A percentile compares a stretch with the other conserved stretches of the same genome.
These are phyloP conservation scores for Acropternis orthonyx DNA, from an alignment of 2,797 vertebrate species.

Conservation along the genomic window DNA sequence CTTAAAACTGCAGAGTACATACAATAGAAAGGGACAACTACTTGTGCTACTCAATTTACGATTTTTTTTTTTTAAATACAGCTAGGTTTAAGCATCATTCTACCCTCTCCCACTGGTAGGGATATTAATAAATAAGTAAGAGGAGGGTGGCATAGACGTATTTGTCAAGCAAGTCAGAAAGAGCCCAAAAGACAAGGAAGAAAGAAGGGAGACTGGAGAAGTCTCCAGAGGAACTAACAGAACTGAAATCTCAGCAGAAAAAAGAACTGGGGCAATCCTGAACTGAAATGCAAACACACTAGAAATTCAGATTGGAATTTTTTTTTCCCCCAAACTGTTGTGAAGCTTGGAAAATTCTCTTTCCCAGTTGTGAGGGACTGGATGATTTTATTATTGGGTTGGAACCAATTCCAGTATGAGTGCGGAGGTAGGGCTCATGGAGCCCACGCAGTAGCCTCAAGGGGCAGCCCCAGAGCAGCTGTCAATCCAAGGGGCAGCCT, in stretches of 20 bases:
- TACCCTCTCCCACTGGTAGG: background rate
- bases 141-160: background rate
- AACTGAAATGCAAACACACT: background rate
- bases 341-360: background rate
- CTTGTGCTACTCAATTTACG: background rate
- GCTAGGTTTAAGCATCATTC: background rate
- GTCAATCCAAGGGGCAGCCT: background rate
- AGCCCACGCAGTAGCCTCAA: background rate
- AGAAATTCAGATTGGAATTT: background rate
- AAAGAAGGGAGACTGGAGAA: background rate
- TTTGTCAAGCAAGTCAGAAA: background rate
- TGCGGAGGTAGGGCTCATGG: background rate
- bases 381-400: background rate
- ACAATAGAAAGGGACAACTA: background rate
- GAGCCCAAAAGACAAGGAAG: background rate
- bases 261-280: background rate
- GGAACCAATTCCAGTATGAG: background rate
- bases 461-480: background rate
- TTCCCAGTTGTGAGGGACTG: background rate
- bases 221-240: background rate
- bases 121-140: background rate
- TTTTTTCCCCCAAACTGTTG: background rate
- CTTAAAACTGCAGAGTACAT: background rate
- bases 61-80: background rate
- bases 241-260: background rate